Base-by-base conservation (phyloP, 1,140 invertebrate species). In the Camponotus floridanus region DNA sequence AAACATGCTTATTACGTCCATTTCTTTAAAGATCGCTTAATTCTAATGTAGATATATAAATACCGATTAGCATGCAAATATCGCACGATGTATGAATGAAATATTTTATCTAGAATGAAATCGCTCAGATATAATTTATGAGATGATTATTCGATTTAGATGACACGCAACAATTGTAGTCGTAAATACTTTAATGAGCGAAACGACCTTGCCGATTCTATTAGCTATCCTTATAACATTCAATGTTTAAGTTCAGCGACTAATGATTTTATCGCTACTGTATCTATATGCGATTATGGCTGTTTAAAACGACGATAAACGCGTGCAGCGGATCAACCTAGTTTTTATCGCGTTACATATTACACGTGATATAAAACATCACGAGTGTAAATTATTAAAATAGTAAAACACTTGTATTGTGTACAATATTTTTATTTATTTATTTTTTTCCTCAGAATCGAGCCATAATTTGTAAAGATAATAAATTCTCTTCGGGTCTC, bases 121-220 rank as follows among this genome's bases (percentile, higher is more conserved):
- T 76, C 15, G 31, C 31, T 61, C 36, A 2, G 4, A 61, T 15
- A 18, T 33, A 65, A 64, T 67, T 65, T 48, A 65, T 26, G 39
- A 7, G 26, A 78, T 42, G n/a, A 76, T 8, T 39, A 31, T 65
- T 78, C 15, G 18, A n/a, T n/a, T 45, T 33, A 13, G 31, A 79
- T 84, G 45, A 74, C 31, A 21, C 39, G 33, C 83, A 59, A 81
- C 61, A 71, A 90, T 87, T 59, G 57, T 57, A 55, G 87, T 86
- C 86, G 84, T 86, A 89, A 88, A 91, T 90, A 79, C 59, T 70
- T 85, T 78, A 81, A 87, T 79, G 36, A 76, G 33, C 33, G 31
- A 79, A 74, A 36, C 57, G 39, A 42, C n/a, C 39, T 86, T 85
- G 67, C 7, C 48, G 62, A 64, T 88, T 86, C 86, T 86, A 83